Evolutionary conservation across 2,113 vertebrate genomes (phyloP), one percentile per base, ranked within the genome.

Genomic region (Muntiacus reevesi): DNA sequence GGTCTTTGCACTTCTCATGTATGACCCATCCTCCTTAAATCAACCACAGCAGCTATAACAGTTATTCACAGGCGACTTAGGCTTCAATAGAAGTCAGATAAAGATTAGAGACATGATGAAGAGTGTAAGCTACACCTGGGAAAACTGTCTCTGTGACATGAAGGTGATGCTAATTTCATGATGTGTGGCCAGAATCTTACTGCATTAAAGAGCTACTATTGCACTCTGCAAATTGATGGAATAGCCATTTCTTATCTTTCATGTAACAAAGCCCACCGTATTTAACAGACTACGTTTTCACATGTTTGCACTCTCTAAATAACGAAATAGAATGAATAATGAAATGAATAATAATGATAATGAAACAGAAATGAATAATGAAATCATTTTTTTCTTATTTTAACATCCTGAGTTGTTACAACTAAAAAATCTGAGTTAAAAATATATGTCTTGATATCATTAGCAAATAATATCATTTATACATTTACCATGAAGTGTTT

Each of bases 221-320:
- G 74, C 47, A 93, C 64, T 59, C 52, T 13, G 17, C 59, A 98
- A 97, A 98, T 60, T 50, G 67, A 97, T 89, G 54, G 64, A 95
- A 95, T 71, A 95, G 81, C 45, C n/a, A 94, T 92, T 97, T 93
- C 54, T 1, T 25, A 93, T 79, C 87, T 97, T 97, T 94, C 81
- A 71, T 40, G 10, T 95, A 95, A 87, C 28, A 95, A 67, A 54
- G 28, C 30, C 76, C 93, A 91, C 12, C 91, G 27, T 59, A 95
- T 87, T 92, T 88, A 81, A 97, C 25, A 90, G 96, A 97, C 76
- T 27, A 94, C 60, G 45, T n/a, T 74, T 97, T 96, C 97, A 95
- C 89, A 74, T 15, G 10, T 95, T 9, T 64, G 36, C 12, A 85
- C 33, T 76, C 90, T 93, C 57, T 89, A 97, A 95, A 71, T 10